These are phyloP conservation scores for Drosophila kanekoi DNA, from an alignment of 2,888 invertebrate species.

Conservation along the genomic window DNA sequence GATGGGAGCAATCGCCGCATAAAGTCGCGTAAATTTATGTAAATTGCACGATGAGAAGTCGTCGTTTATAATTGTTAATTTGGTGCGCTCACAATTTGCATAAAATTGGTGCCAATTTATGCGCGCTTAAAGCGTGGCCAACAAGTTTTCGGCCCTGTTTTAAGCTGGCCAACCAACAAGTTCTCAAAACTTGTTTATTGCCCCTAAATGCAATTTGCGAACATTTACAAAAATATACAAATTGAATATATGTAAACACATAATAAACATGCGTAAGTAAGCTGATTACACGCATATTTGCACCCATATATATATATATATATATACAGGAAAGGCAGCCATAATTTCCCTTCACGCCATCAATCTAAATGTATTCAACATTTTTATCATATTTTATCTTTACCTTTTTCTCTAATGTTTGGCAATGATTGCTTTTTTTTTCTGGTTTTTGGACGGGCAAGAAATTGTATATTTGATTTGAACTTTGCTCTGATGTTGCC, in stretches of 20 bases:
- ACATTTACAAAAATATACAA: constrained; percentile 29
- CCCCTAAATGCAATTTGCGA: constrained; percentile 49
- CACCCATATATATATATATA: constrained; percentile 34
- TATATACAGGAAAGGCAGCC: constrained; percentile 37
- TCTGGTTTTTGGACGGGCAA: constrained; percentile 40
- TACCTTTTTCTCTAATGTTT: constrained; percentile 22
- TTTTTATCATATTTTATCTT: constrained; percentile 55
- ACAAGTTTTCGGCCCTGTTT: constrained; percentile 3
- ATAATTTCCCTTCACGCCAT: constrained; percentile 12
- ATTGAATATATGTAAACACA: constrained; percentile 61
- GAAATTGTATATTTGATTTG: constrained; percentile 69
- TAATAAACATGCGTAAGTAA: constrained; percentile 80
- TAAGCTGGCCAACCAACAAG: constrained; percentile 31
- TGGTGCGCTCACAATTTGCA: constrained; percentile 45
- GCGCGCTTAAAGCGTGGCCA: constrained; percentile 14
- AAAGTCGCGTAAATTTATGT: constrained; percentile 58
- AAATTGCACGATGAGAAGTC: constrained; percentile 54
- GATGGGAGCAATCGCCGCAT: constrained; percentile 22
- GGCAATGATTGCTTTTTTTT: constrained; percentile 70
- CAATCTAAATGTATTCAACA: constrained; percentile 54
- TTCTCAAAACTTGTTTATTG: constrained; percentile 31
- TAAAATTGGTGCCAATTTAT: constrained; percentile 32
- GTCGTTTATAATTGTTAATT: constrained; percentile 52
- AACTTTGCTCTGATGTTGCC: constrained; percentile 25
- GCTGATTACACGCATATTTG: constrained; percentile 83